phyloP scores from a whole-genome alignment of 1,140 invertebrate genomes.

The Aradophagus sp. region DNA sequence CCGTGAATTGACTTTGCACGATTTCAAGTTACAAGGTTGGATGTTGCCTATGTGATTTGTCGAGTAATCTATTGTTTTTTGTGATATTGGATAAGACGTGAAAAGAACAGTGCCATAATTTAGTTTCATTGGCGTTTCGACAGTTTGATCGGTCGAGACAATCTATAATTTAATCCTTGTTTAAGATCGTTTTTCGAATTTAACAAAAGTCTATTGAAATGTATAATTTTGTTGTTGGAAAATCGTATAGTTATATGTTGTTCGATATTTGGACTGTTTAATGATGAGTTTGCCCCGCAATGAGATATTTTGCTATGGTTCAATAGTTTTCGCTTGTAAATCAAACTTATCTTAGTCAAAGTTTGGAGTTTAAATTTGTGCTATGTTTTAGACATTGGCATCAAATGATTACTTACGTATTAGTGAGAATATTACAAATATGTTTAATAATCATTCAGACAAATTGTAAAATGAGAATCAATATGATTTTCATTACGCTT shows the following conservation, averaged over 20 bases:
- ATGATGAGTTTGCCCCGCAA: too few species aligned
- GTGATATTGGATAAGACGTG: constrained; percentile 43
- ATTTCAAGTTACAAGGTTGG: constrained; percentile 8
- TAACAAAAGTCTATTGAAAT: constrained; percentile 41
- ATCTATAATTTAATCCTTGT: constrained; percentile 19
- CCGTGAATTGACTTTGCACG: constrained; percentile 30
- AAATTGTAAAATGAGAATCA: too few species aligned
- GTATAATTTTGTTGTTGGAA: constrained; percentile 37
- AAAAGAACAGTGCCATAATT: constrained; percentile 44
- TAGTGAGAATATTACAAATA: too few species aligned
- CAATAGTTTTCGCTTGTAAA: too few species aligned
- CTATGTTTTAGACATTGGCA: constrained; percentile 21
- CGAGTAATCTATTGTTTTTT: constrained; percentile 34
- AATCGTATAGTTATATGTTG: constrained; percentile 24
- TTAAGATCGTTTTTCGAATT: constrained; percentile 35
- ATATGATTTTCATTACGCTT: too few species aligned
- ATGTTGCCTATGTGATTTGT: constrained; percentile 22
- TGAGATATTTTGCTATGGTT: too few species aligned
- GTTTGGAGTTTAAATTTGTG: constrained; percentile 20
- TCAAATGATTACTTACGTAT: too few species aligned
- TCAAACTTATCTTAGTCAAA: too few species aligned
- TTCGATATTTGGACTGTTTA: constrained; percentile 14
- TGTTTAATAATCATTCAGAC: too few species aligned
- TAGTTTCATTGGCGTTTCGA: constrained; percentile 24
- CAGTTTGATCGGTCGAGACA: constrained; percentile 2